Evolutionary conservation across 2,113 vertebrate genomes (phyloP).

Genomic region (Perognathus longimembris): DNA sequence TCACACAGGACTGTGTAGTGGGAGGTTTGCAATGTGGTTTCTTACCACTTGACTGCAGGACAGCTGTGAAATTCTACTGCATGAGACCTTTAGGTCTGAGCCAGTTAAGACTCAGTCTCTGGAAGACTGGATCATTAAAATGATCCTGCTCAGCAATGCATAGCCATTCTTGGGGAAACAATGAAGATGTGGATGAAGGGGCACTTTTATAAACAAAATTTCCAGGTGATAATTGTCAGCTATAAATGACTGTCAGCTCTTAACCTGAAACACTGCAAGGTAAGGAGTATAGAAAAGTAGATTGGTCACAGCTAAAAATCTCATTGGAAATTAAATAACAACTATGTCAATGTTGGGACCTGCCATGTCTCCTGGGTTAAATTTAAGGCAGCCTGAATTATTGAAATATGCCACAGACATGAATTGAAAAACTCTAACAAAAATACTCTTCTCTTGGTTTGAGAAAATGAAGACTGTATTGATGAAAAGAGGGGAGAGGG

Average conservation of each 20-base stretch:
- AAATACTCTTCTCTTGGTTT: background rate
- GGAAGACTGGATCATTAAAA: background rate
- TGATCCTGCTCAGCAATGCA: background rate
- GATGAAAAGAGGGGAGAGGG: no score
- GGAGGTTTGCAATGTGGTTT: no score
- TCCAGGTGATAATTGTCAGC: background rate
- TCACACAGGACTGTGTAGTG: no score
- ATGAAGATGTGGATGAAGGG: background rate
- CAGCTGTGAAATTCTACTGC: fast-evolving
- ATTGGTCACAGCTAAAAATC: background rate
- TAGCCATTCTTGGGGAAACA: background rate
- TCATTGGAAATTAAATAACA: background rate
- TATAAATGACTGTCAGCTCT: background rate
- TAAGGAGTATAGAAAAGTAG: background rate
- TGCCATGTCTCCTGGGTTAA: background rate
- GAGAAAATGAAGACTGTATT: background rate
- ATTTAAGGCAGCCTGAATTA: background rate
- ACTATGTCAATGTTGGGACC: fast-evolving
- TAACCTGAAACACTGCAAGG: background rate
- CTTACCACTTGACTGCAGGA: no score
- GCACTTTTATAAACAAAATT: background rate
- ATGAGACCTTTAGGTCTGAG: background rate
- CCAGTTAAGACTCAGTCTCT: background rate
- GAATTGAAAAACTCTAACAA: background rate
- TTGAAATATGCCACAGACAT: background rate